Evolutionary conservation across 2,888 invertebrate genomes (phyloP).

Genomic region (Phytoseiulus persimilis): DNA sequence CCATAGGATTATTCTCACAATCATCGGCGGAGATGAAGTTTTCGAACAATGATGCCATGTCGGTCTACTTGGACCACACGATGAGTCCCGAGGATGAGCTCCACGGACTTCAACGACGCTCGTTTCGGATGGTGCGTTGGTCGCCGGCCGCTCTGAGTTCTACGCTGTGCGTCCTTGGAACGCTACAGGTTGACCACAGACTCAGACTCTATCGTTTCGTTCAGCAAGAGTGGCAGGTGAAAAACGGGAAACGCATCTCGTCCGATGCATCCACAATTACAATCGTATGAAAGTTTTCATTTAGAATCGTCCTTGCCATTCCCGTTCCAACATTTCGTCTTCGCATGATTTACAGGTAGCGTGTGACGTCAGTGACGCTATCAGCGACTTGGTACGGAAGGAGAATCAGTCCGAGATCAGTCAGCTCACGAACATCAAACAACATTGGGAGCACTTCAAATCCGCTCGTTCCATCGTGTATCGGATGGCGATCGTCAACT

Average conservation of each 20-base stretch:
- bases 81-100: conserved; percentile 29
- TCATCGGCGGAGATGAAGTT: neutral
- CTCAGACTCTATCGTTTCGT: neutral
- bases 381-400: neutral
- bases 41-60: conserved; percentile 14
- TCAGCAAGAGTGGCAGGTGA: conserved; percentile 30
- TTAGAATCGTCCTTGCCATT: too few relatives aligned
- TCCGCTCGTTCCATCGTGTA: conserved; percentile 15
- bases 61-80: conserved; percentile 9
- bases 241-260: too few relatives aligned
- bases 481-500: conserved; percentile 30
- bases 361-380: neutral
- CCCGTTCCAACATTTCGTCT: too few relatives aligned
- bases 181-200: neutral
- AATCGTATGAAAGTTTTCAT: too few relatives aligned
- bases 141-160: conserved; percentile 11
- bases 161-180: neutral
- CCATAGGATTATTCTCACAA: neutral
- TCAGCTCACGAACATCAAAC: neutral
- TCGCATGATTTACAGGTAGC: neutral
- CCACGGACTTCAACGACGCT: conserved; percentile 7
- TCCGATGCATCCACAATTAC: too few relatives aligned
- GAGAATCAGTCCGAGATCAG: conserved; percentile 16
- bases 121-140: conserved; percentile 16
- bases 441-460: conserved; percentile 19